These are phyloP conservation scores for Macaria liturata DNA, from an alignment of 2,888 invertebrate species.

Conservation along the genomic window DNA sequence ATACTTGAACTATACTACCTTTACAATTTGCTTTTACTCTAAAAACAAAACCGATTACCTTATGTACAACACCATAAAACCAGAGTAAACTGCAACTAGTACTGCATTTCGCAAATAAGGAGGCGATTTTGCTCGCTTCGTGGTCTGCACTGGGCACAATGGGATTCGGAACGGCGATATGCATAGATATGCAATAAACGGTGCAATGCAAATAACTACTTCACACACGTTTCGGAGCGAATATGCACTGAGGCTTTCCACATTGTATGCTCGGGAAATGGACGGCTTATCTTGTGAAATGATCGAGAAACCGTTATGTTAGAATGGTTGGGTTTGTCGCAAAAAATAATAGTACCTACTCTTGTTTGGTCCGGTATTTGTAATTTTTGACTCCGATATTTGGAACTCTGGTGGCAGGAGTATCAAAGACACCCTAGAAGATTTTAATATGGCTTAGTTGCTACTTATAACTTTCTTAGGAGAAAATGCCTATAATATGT, in stretches of 20 bases:
- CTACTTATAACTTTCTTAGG: too few relatives aligned
- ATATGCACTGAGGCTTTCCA: conserved; percentile 58
- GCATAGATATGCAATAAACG: conserved; percentile 72
- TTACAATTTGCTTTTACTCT: too few relatives aligned
- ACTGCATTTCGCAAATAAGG: conserved; percentile 66
- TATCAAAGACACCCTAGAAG: too few relatives aligned
- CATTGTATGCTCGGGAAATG: conserved; percentile 43
- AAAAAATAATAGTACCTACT: too few relatives aligned
- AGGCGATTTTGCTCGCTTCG: conserved; percentile 75
- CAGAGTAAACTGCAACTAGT: conserved; percentile 45
- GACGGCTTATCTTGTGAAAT: conserved; percentile 29
- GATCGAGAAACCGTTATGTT: conserved; percentile 15
- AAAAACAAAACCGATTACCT: background rate
- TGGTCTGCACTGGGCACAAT: conserved; percentile 72
- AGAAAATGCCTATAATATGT: too few relatives aligned
- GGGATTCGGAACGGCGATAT: conserved; percentile 68
- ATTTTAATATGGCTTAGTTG: too few relatives aligned
- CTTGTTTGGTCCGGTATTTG: too few relatives aligned
- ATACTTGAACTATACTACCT: too few relatives aligned
- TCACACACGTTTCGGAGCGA: conserved; percentile 42
- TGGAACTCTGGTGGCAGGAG: too few relatives aligned
- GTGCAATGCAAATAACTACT: conserved; percentile 65
- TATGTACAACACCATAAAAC: too few relatives aligned
- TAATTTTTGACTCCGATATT: too few relatives aligned
- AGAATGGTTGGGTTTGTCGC: too few relatives aligned